Evolutionary conservation across 2,888 invertebrate species (phyloP), one percentile per base, ranked within the genome.

Genomic region (Callimorpha dominula): DNA sequence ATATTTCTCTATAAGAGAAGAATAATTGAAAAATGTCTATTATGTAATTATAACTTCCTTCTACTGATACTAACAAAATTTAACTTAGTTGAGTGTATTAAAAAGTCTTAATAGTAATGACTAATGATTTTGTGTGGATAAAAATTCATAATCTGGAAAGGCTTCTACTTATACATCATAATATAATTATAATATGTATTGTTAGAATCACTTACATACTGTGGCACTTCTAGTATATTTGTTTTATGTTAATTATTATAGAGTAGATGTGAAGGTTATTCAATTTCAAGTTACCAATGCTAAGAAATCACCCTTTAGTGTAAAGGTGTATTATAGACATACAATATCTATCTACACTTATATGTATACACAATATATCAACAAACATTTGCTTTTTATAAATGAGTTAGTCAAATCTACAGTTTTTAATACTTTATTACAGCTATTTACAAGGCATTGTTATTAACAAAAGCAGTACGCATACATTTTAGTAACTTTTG

Each of bases 241-340:
- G 73, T 70, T 74, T 70, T 71, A 72, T 74, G 60, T 43, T 76
- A 74, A 73, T 70, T 68, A 65, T 65, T 75, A 64, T 83, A 77
- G 74, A 74, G 65, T 65, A 68, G 76, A 77, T 70, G 73, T 31
- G 65, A 72, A 77, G 73, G 74, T 68, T 40, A 74, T 81, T 78
- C 40, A 74, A 78, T 77, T 79, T 83, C 66, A 75, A 84, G 83
- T 83, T 83, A 83, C 83, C 83, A 83, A 77, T 83, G 79, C 81
- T 84, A 82, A 75, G 78, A 72, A 77, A 76, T 77, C 70, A 67
- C 68, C 76, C 62, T 72, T 71, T 73, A 77, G 63, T 68, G 64
- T 65, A 67, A 68, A 71, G 49, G 52, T 31, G 20, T 74, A 72
- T 69, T 72, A 60, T 68, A 64, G 62, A 69, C 52, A 71, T 72